Evolutionary conservation across 2,888 invertebrate species (phyloP).

Genomic region (Hermaeophaga mercurialis): DNA sequence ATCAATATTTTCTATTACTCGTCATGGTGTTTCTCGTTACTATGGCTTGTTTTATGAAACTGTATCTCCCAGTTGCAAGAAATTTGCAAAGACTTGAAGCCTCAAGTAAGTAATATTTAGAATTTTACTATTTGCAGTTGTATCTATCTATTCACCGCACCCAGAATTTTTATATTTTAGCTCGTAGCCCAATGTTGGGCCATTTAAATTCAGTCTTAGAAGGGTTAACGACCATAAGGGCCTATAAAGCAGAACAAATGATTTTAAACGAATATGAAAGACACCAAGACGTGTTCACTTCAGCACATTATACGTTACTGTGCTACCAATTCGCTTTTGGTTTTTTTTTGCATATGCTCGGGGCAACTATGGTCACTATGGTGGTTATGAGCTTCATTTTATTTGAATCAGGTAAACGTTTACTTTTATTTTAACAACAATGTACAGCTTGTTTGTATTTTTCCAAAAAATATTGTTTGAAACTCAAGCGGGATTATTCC

Average conservation of each 20-base stretch:
- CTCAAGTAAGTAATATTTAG: slow-evolving; percentile 41
- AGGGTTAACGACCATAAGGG: slow-evolving; percentile 55
- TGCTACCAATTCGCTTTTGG: slow-evolving; percentile 49
- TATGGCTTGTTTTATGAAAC: slow-evolving; percentile 39
- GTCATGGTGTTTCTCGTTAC: slow-evolving; percentile 36
- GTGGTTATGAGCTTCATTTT: slow-evolving; percentile 42
- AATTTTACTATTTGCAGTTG: not conserved
- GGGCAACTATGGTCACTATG: slow-evolving; percentile 39
- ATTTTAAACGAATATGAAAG: slow-evolving; percentile 51
- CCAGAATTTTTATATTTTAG: slow-evolving; percentile 38
- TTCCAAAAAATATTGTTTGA: too few species aligned
- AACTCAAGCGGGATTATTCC: too few species aligned
- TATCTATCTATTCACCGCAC: not conserved
- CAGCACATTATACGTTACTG: slow-evolving; percentile 48
- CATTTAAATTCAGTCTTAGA: slow-evolving; percentile 54
- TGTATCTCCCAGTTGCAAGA: slow-evolving; percentile 46
- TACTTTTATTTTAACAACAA: too few species aligned
- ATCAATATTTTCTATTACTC: slow-evolving; percentile 42
- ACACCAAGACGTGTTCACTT: slow-evolving; percentile 53
- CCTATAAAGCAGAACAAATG: slow-evolving; percentile 49
- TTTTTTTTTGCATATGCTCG: slow-evolving; percentile 48
- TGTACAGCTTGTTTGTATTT: too few species aligned
- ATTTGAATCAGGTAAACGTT: slow-evolving; percentile 41
- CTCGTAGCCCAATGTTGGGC: slow-evolving; percentile 53
- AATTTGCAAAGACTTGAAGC: slow-evolving; percentile 48